Conservation (phyloP, 2,888 invertebrate species). For the Belgica antarctica region DNA sequence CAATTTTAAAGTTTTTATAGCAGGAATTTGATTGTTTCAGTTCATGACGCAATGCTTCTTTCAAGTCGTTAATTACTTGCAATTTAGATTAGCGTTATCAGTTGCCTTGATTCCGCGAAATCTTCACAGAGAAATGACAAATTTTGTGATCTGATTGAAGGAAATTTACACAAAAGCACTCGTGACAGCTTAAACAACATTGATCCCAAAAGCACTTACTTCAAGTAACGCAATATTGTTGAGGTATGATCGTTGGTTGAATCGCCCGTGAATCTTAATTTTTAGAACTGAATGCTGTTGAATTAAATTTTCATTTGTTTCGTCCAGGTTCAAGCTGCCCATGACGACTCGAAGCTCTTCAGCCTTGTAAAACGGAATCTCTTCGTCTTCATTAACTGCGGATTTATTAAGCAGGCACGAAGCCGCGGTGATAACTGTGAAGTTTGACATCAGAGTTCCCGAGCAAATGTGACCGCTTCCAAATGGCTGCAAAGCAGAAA, state of each 20-base stretch:
- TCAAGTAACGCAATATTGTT: conserved; percentile 27
- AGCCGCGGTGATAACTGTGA: conserved; percentile 5
- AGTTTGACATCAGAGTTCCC: conserved; percentile 25
- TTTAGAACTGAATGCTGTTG: neutral
- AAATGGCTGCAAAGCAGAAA: too few species aligned
- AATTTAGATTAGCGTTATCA: too few species aligned
- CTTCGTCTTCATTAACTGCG: neutral
- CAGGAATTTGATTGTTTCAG: too few species aligned
- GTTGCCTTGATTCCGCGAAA: too few species aligned
- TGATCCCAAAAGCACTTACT: neutral
- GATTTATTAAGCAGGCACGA: conserved; percentile 21
- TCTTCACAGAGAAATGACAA: too few species aligned
- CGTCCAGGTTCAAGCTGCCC: neutral
- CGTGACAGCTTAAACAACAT: too few species aligned
- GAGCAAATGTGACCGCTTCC: conserved; percentile 13
- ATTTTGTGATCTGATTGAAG: too few species aligned
- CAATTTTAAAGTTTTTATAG: too few species aligned
- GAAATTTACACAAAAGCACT: too few species aligned
- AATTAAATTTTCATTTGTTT: neutral
- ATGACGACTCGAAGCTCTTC: conserved; percentile 22
- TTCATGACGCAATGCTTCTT: too few species aligned
- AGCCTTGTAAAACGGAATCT: neutral
- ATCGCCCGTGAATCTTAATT: conserved; percentile 22
- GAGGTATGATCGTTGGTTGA: neutral
- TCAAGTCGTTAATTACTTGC: too few species aligned